Conservation (phyloP, 1,140 invertebrate species). For the Cotesia chilonis region DNA sequence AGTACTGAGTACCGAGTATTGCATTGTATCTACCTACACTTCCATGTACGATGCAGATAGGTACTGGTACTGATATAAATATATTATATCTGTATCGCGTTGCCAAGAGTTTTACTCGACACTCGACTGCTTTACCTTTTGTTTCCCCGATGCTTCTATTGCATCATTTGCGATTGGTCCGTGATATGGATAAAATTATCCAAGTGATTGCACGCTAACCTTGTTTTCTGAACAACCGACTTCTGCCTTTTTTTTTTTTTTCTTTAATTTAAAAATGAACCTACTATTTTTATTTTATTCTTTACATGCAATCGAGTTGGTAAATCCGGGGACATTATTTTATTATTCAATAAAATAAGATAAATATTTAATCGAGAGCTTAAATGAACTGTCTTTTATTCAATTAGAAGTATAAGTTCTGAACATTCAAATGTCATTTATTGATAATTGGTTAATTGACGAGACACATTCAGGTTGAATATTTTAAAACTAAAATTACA, state of each 20-base stretch:
- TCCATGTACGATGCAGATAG: conserved; percentile 12
- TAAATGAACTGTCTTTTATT: too few species aligned
- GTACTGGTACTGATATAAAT: too few species aligned
- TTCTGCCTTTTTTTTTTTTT: not conserved
- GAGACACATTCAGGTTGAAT: too few species aligned
- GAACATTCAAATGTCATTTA: too few species aligned
- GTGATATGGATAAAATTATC: conserved; percentile 49
- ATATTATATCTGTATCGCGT: not conserved
- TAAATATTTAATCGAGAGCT: too few species aligned
- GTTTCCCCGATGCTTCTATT: conserved; percentile 39
- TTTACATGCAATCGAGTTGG: too few species aligned
- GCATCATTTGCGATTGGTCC: conserved; percentile 47
- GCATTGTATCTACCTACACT: conserved; percentile 15
- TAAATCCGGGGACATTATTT: too few species aligned
- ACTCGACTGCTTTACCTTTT: conserved; percentile 23
- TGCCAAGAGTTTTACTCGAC: conserved; percentile 2
- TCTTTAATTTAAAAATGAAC: not conserved
- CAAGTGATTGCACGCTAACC: conserved; percentile 33
- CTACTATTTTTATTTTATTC: not conserved
- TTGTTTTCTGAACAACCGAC: conserved; percentile 13
- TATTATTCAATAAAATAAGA: too few species aligned
- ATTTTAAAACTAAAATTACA: too few species aligned
- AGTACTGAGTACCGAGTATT: not conserved
- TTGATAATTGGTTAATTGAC: too few species aligned
- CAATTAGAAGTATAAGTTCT: too few species aligned